phyloP scores from a whole-genome alignment of 2,113 vertebrate species.

The Calcarius ornatus region DNA sequence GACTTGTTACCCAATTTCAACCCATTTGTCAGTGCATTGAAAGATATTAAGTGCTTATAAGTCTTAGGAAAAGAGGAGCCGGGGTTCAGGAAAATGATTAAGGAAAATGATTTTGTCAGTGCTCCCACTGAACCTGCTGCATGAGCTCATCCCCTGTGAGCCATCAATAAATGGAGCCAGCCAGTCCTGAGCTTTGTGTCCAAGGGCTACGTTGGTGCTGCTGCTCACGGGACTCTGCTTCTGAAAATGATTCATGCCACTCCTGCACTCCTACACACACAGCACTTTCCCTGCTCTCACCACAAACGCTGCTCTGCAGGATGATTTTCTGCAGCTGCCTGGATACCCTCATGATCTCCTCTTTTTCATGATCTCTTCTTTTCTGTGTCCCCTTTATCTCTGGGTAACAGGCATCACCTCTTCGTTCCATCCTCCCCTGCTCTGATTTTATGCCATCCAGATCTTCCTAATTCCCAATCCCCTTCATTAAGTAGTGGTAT shows the following conservation, averaged over 20 bases:
- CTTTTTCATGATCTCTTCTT: background rate
- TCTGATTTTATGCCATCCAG: background rate
- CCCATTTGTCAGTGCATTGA: background rate
- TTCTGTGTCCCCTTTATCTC: background rate
- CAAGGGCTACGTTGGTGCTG: background rate
- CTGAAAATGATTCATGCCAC: slow-evolving; percentile 21
- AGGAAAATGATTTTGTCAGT: background rate
- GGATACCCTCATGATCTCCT: background rate
- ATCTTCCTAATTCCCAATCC: background rate
- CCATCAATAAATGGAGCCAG: background rate
- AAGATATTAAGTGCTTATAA: background rate
- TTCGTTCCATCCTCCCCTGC: background rate
- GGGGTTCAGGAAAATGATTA: background rate
- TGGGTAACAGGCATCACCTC: background rate
- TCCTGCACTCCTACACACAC: background rate
- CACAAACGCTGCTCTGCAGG: background rate
- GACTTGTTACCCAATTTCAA: background rate
- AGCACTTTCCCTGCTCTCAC: slow-evolving; percentile 8
- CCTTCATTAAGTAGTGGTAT: slow-evolving; percentile 1
- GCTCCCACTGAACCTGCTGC: background rate
- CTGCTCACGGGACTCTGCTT: slow-evolving; percentile 6
- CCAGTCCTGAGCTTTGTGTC: background rate
- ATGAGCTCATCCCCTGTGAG: slow-evolving; percentile 8
- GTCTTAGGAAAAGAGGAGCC: background rate
- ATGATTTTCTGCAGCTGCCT: background rate